Evolutionary conservation across 2,888 invertebrate genomes (phyloP), one percentile per base, ranked within the genome.

Genomic region (Andrena marginata): DNA sequence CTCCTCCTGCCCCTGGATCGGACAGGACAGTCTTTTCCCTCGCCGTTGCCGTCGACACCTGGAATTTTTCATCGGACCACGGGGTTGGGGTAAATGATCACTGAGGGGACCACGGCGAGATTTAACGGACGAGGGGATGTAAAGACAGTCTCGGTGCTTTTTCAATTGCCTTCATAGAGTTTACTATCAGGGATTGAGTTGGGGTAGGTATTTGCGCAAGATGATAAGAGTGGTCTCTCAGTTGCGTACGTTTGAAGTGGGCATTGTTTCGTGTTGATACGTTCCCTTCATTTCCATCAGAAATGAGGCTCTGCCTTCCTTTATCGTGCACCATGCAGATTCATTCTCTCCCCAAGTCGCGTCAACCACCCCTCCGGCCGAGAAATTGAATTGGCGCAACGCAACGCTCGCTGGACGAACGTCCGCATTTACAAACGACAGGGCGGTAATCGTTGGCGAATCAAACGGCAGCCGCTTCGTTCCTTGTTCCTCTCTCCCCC

Each of bases 1-100:
- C 56, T 10, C 42, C 16, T 16, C 42, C 16, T 42, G 42, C 42
- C 42, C 42, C 16, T 10, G 31, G 42, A 2, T 54, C 54, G 51
- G n/a, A 35, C 69, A n/a, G 48, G n/a, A 35, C 69, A 26, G 48
- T 63, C 35, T 69, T 62, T 51, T 42, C 67, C 20, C 42, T 26
- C 54, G 29, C 48, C 64, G 20, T 29, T 60, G 56, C 65, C 54
- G 63, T 7, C 78, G 67, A 35, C 49, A 35, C 23, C 31, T n/a
- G 64, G 56, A 49, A 64, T 74, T 79, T 73, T 74, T 79, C 74
- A 63, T 64, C 54, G 51, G 54, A 7, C 16, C 62, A n/a, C n/a
- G 62, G 62, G 33, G 56, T 20, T 56, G 56, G 56, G 56, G 56
- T 23, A 56, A 56, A 56, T 56, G 56, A 56, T 26, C 56, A 0